phyloP scores from a whole-genome alignment of 2,888 invertebrate species.

The Phortica okadai region DNA sequence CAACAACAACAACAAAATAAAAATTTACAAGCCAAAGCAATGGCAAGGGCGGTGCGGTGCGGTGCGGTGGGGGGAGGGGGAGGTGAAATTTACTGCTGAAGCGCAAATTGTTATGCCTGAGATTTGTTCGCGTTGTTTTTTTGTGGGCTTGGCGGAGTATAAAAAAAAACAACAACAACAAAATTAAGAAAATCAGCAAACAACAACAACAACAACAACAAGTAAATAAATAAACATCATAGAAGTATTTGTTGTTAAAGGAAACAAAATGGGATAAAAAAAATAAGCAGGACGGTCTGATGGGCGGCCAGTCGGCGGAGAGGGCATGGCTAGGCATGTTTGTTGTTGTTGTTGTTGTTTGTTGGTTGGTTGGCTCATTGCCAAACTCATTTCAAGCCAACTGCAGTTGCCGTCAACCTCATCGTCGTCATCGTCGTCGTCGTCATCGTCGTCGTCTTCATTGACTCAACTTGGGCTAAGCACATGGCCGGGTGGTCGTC shows the following conservation, averaged over 20 bases:
- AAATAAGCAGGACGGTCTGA: too few relatives aligned
- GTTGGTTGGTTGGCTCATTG: neutral
- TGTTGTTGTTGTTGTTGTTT: neutral
- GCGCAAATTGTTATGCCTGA: neutral
- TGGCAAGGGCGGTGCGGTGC: too few relatives aligned
- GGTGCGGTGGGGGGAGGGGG: too few relatives aligned
- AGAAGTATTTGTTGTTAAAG: neutral
- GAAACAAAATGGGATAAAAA: too few relatives aligned
- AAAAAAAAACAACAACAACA: neutral
- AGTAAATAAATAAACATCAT: neutral
- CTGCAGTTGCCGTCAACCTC: neutral
- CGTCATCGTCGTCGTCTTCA: neutral
- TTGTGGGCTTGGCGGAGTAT: constrained; percentile 6
- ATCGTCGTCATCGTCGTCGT: neutral
- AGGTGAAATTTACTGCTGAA: neutral
- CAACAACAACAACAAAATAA: neutral
- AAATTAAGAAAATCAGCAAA: neutral
- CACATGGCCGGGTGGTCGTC: constrained; percentile 5
- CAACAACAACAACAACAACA: neutral
- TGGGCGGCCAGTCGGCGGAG: too few relatives aligned
- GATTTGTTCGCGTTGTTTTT: neutral
- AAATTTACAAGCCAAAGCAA: neutral
- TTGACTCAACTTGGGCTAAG: neutral
- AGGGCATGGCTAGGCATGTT: neutral
- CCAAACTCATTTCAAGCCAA: neutral